Evolutionary conservation across 2,888 invertebrate genomes (phyloP), one percentile per base, ranked within the genome.

Genomic region (Parnassius apollo): DNA sequence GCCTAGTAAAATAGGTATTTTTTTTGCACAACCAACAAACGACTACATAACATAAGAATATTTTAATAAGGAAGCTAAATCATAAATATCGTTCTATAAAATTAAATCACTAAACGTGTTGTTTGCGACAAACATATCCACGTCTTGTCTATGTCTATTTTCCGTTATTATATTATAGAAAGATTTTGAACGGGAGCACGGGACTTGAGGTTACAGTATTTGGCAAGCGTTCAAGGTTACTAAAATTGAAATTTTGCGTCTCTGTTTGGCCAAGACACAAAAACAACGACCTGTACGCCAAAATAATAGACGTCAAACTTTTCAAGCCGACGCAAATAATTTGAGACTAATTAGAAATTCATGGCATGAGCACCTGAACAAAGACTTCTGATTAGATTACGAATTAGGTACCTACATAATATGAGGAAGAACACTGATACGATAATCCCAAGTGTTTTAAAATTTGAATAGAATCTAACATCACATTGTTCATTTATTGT

Each of bases 211-310:
- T 80, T 79, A 71, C 59, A 60, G 63, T 78, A 1, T 73, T 75
- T 80, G 94, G 95, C 85, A 94, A 9, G 10, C 13, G 81, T 85
- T 89, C 92, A 91, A 92, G 91, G 91, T 85, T 83, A 65, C 57
- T 63, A 66, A 71, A 72, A 75, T 70, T 81, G 83, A 81, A 88
- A 89, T 82, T 90, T 75, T 89, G 77, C 91, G 87, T 82, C 91
- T 92, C 78, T 77, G 78, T 91, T 92, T 88, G 89, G 88, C 85
- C 70, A 80, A 85, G 76, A 80, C 71, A 74, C 73, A 74, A 75
- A 76, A 75, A 75, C 74, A 74, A 79, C 80, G 75, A 83, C 78
- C 80, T 82, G 76, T 83, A 82, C 80, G 79, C 68, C 75, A 76
- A 74, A 71, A 67, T 61, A 67, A 65, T 68, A 71, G 66, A 83